Evolutionary conservation across 1,140 invertebrate genomes (phyloP), one percentile per base, ranked within the genome.

Genomic region (Eurosta solidaginis): DNA sequence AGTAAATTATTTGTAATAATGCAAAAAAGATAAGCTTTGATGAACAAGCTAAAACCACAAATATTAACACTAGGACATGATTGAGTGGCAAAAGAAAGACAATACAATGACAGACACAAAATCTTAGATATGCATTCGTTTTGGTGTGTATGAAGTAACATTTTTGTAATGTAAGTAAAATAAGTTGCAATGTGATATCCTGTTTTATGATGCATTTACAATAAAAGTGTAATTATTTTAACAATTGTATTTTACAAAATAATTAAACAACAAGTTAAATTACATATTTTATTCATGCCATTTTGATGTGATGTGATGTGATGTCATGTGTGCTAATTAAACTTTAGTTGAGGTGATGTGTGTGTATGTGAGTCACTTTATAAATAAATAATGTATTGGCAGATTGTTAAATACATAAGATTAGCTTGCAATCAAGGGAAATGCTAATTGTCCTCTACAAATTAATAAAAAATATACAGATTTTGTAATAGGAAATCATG

Each of bases 1-100:
- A 68, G 59, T 68, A 68, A 68, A 68, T 68, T 68, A 68, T 40
- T 68, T 54, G 9, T 25, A 54, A 68, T 10, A 68, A 68, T 29
- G 22, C 59, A 68, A 68, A 33, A 33, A 68, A 40, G 33, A 20
- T 40, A n/a, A n/a, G n/a, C n/a, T 68, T 20, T 27, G 33, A 20
- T 40, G 27, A n/a, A n/a, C 59, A 68, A 68, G 59, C 27, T 10
- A 54, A 68, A 68, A 40, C 59, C 59, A 42, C 59, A 68, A 68
- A 68, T 40, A 42, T 33, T 47, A 29, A 29, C n/a, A 7, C 6
- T 22, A 20, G 17, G 4, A 52, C 49, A n/a, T n/a, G n/a, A n/a
- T n/a, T n/a, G n/a, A n/a, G n/a, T n/a, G n/a, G n/a, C n/a, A 5
- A 52, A 52, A 22, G n/a, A n/a, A 52, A 2, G n/a, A n/a, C 20